phyloP scores from a whole-genome alignment of 2,888 invertebrate genomes.

The Caenorhabditis zanzibari region DNA sequence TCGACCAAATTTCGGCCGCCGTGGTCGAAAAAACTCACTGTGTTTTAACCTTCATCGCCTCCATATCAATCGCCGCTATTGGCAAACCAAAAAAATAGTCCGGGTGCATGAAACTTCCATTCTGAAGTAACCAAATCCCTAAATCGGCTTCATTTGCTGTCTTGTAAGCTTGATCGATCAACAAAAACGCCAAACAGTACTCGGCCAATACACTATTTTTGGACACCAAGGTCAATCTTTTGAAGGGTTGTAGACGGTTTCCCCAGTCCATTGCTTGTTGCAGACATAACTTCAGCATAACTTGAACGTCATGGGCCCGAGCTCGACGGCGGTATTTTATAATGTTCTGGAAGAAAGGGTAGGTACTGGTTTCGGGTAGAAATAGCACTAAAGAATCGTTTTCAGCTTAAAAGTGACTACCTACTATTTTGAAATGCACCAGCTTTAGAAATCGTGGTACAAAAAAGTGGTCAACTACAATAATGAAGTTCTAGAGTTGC shows the following conservation, averaged over 20 bases:
- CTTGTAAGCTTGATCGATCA: constrained; percentile 69
- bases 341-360: constrained; percentile 15
- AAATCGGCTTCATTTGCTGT: constrained; percentile 58
- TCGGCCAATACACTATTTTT: constrained; percentile 68
- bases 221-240: background rate
- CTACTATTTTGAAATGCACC: no score
- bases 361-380: no score
- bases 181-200: constrained; percentile 67
- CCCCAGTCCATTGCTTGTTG: constrained; percentile 71
- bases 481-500: no score
- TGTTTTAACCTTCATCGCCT: constrained; percentile 45
- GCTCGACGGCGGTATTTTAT: constrained; percentile 61
- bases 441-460: no score
- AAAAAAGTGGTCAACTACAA: no score
- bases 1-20: background rate
- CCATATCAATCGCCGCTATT: constrained; percentile 20
- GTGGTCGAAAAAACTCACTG: no score
- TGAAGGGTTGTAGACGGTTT: constrained; percentile 65
- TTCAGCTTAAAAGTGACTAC: no score
- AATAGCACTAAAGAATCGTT: no score
- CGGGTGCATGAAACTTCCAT: constrained; percentile 65
- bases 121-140: constrained; percentile 65
- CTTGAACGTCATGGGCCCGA: constrained; percentile 67
- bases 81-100: constrained; percentile 66
- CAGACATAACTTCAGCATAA: constrained; percentile 67